A percentile compares a stretch with the other conserved stretches of the same genome.
These are phyloP conservation scores for Alloscopus bannaensis DNA, from an alignment of 2,888 invertebrate species.

Conservation along the genomic window DNA sequence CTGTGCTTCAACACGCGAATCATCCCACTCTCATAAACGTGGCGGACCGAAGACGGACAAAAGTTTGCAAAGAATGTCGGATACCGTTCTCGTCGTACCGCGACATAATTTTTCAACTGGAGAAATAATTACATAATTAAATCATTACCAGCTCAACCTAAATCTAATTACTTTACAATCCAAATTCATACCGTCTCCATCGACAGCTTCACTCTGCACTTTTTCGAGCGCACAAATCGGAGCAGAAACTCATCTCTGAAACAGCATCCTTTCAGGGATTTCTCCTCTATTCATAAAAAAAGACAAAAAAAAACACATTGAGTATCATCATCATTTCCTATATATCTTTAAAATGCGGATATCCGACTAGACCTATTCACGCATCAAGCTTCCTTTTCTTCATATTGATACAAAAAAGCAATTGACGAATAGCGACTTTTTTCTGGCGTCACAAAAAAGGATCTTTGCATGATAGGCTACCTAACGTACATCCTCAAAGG, in stretches of 20 bases:
- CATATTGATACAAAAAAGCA: too few species aligned
- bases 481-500: too few species aligned
- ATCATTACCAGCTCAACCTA: neutral
- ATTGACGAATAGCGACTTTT: too few species aligned
- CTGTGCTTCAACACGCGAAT: slow-evolving; percentile 56
- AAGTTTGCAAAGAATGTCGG: slow-evolving; percentile 51
- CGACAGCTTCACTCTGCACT: slow-evolving; percentile 55
- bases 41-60: slow-evolving; percentile 49
- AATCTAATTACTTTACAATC: neutral
- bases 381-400: slow-evolving; percentile 13
- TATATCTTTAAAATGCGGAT: slow-evolving; percentile 46
- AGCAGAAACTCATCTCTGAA: slow-evolving; percentile 58
- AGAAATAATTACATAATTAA: slow-evolving; percentile 1
- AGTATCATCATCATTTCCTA: neutral
- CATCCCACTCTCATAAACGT: slow-evolving; percentile 64
- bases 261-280: slow-evolving; percentile 58
- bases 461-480: too few species aligned
- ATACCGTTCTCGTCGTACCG: slow-evolving; percentile 54
- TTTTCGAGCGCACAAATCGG: slow-evolving; percentile 61
- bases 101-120: slow-evolving; percentile 55
- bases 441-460: too few species aligned
- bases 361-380: slow-evolving; percentile 43
- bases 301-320: slow-evolving; percentile 23
- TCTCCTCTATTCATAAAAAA: slow-evolving; percentile 48
- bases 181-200: slow-evolving; percentile 55